Conservation (phyloP, 2,113 vertebrate genomes). For the Ginglymostoma cirratum region DNA sequence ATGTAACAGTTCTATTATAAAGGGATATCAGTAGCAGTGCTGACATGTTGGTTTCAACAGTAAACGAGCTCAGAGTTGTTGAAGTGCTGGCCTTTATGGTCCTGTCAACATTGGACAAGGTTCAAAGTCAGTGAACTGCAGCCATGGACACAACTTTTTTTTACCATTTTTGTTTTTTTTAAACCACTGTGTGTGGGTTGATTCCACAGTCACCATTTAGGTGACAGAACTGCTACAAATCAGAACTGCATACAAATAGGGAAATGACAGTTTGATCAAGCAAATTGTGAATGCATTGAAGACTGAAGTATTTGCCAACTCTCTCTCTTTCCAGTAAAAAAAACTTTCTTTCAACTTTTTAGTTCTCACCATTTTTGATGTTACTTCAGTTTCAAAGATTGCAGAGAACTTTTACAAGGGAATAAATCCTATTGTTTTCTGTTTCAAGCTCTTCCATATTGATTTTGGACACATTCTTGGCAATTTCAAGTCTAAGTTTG, state of each 20-base stretch:
- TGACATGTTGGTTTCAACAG: neutral
- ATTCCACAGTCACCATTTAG: neutral
- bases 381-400: neutral
- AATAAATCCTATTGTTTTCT: constrained; percentile 38
- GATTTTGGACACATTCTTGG: constrained; percentile 98
- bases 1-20: neutral
- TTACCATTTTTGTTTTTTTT: neutral
- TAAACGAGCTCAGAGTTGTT: neutral
- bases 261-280: neutral
- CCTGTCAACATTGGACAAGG: neutral
- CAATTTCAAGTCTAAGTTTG: constrained; percentile 98
- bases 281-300: neutral
- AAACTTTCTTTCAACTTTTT: neutral
- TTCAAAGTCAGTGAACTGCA: neutral
- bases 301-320: neutral
- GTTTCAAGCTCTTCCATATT: constrained; percentile 88
- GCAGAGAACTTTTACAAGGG: neutral
- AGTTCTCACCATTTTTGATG: neutral
- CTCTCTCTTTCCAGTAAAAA: neutral
- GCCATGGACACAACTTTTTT: neutral
- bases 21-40: neutral
- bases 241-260: neutral
- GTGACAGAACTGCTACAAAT: neutral
- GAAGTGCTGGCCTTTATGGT: neutral
- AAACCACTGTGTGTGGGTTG: neutral